Percentiles rank a stretch among this genome's conserved stretches.
Evolutionary conservation across 2,113 vertebrate genomes (phyloP).

Genomic region (Trogon surrucura): DNA sequence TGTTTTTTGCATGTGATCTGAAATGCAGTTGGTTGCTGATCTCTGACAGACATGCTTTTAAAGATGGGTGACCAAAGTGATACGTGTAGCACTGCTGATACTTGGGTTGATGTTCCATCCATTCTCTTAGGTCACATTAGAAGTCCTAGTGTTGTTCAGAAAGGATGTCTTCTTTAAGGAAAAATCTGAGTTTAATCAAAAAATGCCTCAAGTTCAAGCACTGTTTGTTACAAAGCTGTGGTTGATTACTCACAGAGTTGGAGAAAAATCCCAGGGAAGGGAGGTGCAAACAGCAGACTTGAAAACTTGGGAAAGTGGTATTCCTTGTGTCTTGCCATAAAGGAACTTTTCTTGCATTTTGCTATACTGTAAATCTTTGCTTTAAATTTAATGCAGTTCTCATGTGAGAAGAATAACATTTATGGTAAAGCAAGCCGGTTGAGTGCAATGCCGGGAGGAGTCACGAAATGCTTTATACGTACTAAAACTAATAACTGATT

Average conservation of each 20-base stretch:
- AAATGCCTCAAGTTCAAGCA: neutral
- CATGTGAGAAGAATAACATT: neutral
- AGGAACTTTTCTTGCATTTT: neutral
- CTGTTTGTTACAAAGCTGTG: neutral
- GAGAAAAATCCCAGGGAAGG: neutral
- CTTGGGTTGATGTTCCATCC: neutral
- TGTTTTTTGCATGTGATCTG: neutral
- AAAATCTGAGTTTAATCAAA: neutral
- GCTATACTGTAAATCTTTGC: neutral
- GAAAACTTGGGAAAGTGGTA: neutral
- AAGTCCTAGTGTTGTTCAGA: neutral
- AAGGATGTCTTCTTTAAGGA: neutral
- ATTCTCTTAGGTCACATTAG: neutral
- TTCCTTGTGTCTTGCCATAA: neutral
- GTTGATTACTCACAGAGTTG: neutral
- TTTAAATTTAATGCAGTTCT: neutral
- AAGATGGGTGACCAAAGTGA: neutral
- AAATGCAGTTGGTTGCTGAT: neutral
- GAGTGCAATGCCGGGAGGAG: neutral
- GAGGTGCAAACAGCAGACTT: neutral
- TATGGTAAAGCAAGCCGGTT: neutral
- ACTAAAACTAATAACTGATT: conserved; percentile 3
- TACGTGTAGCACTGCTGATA: neutral
- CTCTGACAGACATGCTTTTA: neutral
- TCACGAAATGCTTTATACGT: neutral